A percentile compares a stretch with the other conserved stretches of the same genome.
Evolutionary conservation across 2,888 invertebrate genomes (phyloP).

Genomic region (Drosophila mulleri): DNA sequence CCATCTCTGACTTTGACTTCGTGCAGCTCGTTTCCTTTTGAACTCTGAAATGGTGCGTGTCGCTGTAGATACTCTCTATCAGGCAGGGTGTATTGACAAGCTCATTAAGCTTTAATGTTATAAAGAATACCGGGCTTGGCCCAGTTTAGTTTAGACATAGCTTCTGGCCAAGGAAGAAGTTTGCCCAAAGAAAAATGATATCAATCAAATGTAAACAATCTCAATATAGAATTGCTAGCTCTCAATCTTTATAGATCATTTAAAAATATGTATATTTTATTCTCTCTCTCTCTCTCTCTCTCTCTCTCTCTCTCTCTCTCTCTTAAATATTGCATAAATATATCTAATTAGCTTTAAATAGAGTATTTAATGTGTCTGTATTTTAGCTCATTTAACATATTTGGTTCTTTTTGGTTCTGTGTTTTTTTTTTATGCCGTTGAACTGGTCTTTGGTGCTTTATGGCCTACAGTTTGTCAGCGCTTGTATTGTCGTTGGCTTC

Average conservation of each 20-base stretch:
- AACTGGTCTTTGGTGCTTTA: constrained; percentile 75
- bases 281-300: too few relatives aligned
- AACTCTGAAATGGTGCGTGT: constrained; percentile 74
- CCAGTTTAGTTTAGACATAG: too few relatives aligned
- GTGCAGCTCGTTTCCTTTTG: constrained; percentile 83
- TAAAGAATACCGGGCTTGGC: too few relatives aligned
- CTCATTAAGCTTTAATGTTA: too few relatives aligned
- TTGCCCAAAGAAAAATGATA: not conserved
- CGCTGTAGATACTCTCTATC: constrained; percentile 40
- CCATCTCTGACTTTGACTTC: constrained; percentile 44
- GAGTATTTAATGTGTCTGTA: constrained; percentile 27
- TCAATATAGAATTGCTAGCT: not conserved
- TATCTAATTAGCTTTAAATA: constrained; percentile 2
- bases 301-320: too few relatives aligned
- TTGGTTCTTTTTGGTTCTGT: constrained; percentile 8
- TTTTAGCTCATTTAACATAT: not conserved
- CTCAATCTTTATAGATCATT: not conserved
- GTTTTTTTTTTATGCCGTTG: constrained; percentile 35
- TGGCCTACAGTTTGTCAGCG: constrained; percentile 51
- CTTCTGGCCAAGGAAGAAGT: not conserved
- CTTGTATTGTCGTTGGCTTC: constrained; percentile 68
- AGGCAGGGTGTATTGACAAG: not conserved
- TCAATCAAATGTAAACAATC: not conserved
- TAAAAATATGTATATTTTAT: not conserved
- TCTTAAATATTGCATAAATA: not conserved